A percentile compares a stretch with the other conserved stretches of the same genome.
These are phyloP conservation scores for Pseudomyrmex gracilis DNA, from an alignment of 1,140 invertebrate species.

Conservation along the genomic window DNA sequence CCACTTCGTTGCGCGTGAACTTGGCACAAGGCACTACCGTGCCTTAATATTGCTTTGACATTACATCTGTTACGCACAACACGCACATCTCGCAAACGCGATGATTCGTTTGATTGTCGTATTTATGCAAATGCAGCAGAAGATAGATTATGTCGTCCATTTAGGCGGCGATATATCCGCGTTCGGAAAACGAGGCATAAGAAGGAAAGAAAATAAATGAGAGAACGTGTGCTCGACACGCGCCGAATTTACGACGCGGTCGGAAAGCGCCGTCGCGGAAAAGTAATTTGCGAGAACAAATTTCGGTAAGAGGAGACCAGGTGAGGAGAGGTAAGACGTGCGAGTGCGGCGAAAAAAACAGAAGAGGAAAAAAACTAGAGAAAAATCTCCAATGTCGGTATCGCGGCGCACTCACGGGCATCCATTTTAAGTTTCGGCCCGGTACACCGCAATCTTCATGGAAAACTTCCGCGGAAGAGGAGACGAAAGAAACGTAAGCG, in stretches of 20 bases:
- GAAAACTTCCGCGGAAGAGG: slow-evolving; percentile 58
- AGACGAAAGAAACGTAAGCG: slow-evolving; percentile 44
- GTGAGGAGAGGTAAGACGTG: not conserved
- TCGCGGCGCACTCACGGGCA: slow-evolving; percentile 53
- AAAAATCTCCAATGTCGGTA: slow-evolving; percentile 43
- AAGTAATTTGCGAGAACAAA: slow-evolving; percentile 58
- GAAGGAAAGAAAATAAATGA: slow-evolving; percentile 17
- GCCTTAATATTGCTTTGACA: no score
- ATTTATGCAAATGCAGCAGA: not conserved
- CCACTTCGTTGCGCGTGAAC: no score
- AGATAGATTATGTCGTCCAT: not conserved
- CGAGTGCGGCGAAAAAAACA: not conserved
- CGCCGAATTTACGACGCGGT: not conserved
- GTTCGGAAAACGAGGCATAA: not conserved
- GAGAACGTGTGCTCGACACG: slow-evolving; percentile 9
- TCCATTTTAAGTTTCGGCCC: slow-evolving; percentile 67
- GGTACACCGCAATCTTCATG: slow-evolving; percentile 63
- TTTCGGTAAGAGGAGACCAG: slow-evolving; percentile 24
- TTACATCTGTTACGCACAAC: no score
- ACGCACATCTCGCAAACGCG: no score
- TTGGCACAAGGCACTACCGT: no score
- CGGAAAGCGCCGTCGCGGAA: not conserved
- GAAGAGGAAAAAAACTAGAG: not conserved
- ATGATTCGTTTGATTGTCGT: not conserved
- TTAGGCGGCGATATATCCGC: not conserved